A percentile compares a stretch with the other conserved stretches of the same genome.
Evolutionary conservation across 2,797 vertebrate species (phyloP).

Genomic region (Onychomys arenicola): DNA sequence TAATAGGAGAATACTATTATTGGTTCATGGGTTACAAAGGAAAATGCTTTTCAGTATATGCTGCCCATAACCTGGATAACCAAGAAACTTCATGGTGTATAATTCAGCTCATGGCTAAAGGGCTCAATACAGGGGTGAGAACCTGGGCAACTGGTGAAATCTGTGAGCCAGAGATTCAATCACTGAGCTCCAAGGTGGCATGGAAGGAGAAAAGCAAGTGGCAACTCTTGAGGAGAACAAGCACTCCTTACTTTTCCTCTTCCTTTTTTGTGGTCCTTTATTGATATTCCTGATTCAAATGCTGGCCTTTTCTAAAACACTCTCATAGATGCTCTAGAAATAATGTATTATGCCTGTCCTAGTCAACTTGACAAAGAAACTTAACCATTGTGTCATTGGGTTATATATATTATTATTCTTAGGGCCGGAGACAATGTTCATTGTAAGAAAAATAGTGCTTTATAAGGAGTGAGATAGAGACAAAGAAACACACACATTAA

Average conservation of each 20-base stretch:
- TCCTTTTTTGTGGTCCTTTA: background rate
- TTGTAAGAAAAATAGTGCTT: background rate
- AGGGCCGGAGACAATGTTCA: background rate
- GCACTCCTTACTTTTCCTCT: background rate
- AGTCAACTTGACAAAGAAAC: background rate
- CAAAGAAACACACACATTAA: background rate
- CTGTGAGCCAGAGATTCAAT: too few relatives aligned
- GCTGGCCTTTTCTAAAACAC: background rate
- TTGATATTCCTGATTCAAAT: background rate
- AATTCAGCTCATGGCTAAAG: background rate
- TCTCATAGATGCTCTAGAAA: too few relatives aligned
- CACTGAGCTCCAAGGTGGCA: background rate
- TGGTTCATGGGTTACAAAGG: background rate
- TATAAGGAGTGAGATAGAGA: background rate
- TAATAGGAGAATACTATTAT: background rate
- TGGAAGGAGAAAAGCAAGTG: too few relatives aligned
- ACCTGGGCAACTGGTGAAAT: too few relatives aligned
- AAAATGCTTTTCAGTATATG: too few relatives aligned
- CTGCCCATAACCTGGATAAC: background rate
- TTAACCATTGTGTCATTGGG: background rate
- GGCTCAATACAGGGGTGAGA: background rate
- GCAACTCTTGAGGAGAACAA: background rate
- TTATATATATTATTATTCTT: background rate
- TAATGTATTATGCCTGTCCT: background rate
- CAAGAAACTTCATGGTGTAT: background rate